Conservation (phyloP, 2,888 invertebrate species). For the Drosophila meridiana region DNA sequence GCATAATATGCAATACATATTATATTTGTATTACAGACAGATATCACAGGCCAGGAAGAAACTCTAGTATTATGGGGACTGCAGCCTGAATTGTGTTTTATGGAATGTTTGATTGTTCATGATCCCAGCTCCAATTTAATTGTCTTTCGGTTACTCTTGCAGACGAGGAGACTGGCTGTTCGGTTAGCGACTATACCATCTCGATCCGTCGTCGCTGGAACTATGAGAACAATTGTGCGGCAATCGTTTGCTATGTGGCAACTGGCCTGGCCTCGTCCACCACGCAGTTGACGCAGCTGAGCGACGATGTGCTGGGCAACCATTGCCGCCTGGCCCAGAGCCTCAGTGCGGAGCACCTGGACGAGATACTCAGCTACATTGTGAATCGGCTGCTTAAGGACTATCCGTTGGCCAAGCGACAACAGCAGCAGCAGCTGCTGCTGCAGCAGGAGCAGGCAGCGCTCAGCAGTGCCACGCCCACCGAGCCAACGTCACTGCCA, state of each 20-base stretch:
- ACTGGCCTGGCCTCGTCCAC: slow-evolving; percentile 86
- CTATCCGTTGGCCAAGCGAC: slow-evolving; percentile 82
- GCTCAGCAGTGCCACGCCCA: slow-evolving; percentile 28
- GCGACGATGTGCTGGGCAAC: slow-evolving; percentile 83
- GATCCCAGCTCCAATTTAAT: neutral
- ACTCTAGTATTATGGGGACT: no score
- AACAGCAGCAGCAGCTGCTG: slow-evolving; percentile 26
- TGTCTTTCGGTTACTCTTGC: slow-evolving; percentile 30
- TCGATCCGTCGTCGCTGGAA: slow-evolving; percentile 94
- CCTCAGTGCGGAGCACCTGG: slow-evolving; percentile 86
- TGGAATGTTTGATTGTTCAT: neutral
- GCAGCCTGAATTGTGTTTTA: neutral
- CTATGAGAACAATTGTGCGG: slow-evolving; percentile 94
- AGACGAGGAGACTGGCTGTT: slow-evolving; percentile 97
- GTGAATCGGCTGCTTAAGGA: slow-evolving; percentile 86
- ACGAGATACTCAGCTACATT: slow-evolving; percentile 87
- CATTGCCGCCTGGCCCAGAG: slow-evolving; percentile 83
- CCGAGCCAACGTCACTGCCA: slow-evolving; percentile 55
- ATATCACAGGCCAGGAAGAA: no score
- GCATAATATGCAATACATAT: no score
- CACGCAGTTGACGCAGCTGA: slow-evolving; percentile 84
- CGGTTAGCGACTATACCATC: slow-evolving; percentile 92
- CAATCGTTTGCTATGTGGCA: slow-evolving; percentile 93
- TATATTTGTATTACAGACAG: no score
- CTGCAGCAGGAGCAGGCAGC: slow-evolving; percentile 31